Conservation (phyloP, 2,113 vertebrate species). For the Colinus virginianus region DNA sequence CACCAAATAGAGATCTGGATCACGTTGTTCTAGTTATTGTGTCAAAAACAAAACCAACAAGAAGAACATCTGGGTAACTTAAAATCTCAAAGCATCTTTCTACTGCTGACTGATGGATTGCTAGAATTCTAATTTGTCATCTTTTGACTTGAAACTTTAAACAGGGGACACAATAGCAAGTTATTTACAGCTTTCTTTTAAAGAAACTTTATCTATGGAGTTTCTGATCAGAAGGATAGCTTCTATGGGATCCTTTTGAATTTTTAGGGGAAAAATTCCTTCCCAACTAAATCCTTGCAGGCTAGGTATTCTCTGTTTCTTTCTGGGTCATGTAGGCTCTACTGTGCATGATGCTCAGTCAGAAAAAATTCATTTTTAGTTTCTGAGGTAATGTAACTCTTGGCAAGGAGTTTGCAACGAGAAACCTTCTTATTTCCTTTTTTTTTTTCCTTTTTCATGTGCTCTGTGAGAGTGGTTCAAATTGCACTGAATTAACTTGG, state of each 20-base stretch:
- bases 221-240: neutral
- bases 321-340: slow-evolving; percentile 57
- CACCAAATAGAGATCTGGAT: accelerated
- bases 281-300: slow-evolving; percentile 10
- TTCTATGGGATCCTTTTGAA: slow-evolving; percentile 42
- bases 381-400: slow-evolving; percentile 52
- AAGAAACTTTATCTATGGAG: neutral
- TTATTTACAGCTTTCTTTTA: neutral
- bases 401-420: slow-evolving; percentile 66
- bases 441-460: slow-evolving; percentile 16
- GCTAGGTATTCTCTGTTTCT: slow-evolving; percentile 30
- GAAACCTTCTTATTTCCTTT: neutral
- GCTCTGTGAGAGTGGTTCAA: slow-evolving; percentile 73
- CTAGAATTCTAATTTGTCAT: neutral
- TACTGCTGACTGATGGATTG: neutral
- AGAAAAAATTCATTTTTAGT: slow-evolving; percentile 27
- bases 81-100: neutral
- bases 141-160: slow-evolving; percentile 9
- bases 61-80: neutral
- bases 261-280: slow-evolving; percentile 32
- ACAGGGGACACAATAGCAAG: neutral
- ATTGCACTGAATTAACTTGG: slow-evolving; percentile 68
- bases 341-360: slow-evolving; percentile 45
- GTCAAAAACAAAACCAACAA: neutral
- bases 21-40: neutral